Evolutionary conservation across 2,797 vertebrate species (phyloP), one percentile per base, ranked within the genome.

Genomic region (Aplochiton taeniatus): DNA sequence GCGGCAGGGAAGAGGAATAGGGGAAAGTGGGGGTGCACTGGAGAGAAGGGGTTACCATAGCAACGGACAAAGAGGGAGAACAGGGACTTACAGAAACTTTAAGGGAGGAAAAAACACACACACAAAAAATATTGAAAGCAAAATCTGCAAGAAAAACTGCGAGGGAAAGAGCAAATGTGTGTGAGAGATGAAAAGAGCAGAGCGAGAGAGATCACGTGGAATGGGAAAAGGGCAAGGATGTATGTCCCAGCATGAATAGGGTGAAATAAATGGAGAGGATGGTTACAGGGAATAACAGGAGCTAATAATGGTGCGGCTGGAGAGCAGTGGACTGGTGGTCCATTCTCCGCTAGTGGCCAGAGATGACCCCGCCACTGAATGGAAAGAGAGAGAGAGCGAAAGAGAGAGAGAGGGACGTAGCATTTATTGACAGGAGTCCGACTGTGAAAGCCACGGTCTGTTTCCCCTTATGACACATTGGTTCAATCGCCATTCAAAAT

Each of bases 11-110:
- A 85, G 85, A 76, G 73, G 69, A 75, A 72, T 70, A 58, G 73
- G 81, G 81, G 84, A 76, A 71, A 87, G 78, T 75, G 81, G 81
- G 85, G 84, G 87, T 83, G 85, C 79, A 80, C 67, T 17, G 57
- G 75, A 84, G 81, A 86, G 77, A 84, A 56, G 19, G 61, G 43
- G 88, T 92, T 90, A 77, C 91, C 85, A 90, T 92, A 85, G 91
- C 85, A 92, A 91, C 89, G 70, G 58, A 81, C 70, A 78, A 87
- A 85, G 79, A 83, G 74, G 83, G 78, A 81, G 78, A 77, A 79
- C 83, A 74, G 65, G 77, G 77, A 85, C 79, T 87, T 72, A 72
- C 56, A 74, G 84, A 85, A 89, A 90, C 65, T 83, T 86, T 56
- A 51, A 71, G 63, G n/a, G n/a, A n/a, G n/a, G 75, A 76, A 79